These are phyloP conservation scores for Ceratothoa steindachneri DNA, from an alignment of 2,888 invertebrate species.

Conservation along the genomic window DNA sequence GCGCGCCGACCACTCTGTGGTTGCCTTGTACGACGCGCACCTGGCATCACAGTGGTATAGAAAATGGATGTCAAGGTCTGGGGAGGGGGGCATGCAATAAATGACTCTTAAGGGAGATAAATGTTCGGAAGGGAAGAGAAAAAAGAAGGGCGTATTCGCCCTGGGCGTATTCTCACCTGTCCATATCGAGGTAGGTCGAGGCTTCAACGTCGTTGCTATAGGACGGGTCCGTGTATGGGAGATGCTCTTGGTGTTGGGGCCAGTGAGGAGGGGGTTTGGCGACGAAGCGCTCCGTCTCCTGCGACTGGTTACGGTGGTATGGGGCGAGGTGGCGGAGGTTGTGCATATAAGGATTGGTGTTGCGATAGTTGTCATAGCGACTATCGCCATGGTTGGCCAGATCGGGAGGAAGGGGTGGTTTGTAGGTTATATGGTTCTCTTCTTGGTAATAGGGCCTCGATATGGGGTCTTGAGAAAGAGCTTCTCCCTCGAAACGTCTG, in stretches of 20 bases:
- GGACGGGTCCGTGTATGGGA: neutral
- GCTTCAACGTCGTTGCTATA: slow-evolving; percentile 23
- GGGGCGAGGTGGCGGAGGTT: neutral
- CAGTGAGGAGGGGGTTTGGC: neutral
- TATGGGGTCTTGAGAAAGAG: neutral
- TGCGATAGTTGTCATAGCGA: slow-evolving; percentile 28
- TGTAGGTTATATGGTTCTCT: neutral
- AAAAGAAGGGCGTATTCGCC: too few relatives aligned
- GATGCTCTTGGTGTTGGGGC: neutral
- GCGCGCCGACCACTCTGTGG: too few relatives aligned
- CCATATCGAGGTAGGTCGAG: slow-evolving; percentile 39
- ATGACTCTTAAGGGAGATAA: too few relatives aligned
- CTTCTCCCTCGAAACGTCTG: slow-evolving; percentile 14
- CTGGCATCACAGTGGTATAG: too few relatives aligned
- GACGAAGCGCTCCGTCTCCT: neutral
- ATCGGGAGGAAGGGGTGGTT: neutral
- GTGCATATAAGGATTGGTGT: slow-evolving; percentile 33
- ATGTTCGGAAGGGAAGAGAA: too few relatives aligned
- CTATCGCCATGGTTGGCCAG: slow-evolving; percentile 20
- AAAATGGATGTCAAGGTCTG: too few relatives aligned
- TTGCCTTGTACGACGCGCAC: too few relatives aligned
- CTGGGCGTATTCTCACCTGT: slow-evolving; percentile 33
- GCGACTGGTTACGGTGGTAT: neutral
- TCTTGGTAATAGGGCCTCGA: neutral
- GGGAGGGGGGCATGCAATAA: too few relatives aligned